phyloP scores from a whole-genome alignment of 2,113 vertebrate genomes.

The Sinocyclocheilus rhinocerous region DNA sequence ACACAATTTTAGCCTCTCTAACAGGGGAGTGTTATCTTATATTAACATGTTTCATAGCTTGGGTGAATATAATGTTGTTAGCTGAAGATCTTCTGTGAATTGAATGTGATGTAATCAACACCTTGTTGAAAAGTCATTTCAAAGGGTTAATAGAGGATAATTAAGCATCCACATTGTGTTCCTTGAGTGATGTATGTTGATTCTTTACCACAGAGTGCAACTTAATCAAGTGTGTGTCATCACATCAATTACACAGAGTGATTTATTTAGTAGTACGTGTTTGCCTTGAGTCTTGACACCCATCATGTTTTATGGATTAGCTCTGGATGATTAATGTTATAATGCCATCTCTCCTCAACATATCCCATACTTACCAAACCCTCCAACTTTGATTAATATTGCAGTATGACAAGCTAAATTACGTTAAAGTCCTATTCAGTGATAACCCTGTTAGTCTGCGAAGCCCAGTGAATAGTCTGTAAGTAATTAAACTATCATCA shows the following conservation, averaged over 20 bases:
- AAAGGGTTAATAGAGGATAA: neutral
- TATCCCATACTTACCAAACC: conserved; percentile 23
- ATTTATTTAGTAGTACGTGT: conserved; percentile 42
- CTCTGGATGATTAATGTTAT: conserved; percentile 31
- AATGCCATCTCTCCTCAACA: conserved; percentile 20
- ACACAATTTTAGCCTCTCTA: neutral
- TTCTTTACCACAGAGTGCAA: neutral
- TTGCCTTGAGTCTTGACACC: conserved; percentile 26
- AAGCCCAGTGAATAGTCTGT: conserved; percentile 28
- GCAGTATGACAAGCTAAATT: conserved; percentile 37
- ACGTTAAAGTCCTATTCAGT: conserved; percentile 10
- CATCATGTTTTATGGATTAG: conserved; percentile 24
- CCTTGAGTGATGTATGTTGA: neutral
- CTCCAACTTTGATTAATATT: conserved; percentile 48
- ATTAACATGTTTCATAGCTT: neutral
- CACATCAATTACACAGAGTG: conserved; percentile 33
- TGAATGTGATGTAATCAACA: conserved; percentile 26
- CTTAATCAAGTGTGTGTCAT: conserved; percentile 29
- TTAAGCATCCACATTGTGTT: neutral
- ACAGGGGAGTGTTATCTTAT: neutral
- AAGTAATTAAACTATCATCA: conserved; percentile 41
- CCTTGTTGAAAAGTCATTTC: neutral
- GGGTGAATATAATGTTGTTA: neutral
- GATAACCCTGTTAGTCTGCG: conserved; percentile 31
- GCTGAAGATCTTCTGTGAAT: neutral